Conservation (phyloP, 2,113 vertebrate species). For the Gallinago paraguaiae region DNA sequence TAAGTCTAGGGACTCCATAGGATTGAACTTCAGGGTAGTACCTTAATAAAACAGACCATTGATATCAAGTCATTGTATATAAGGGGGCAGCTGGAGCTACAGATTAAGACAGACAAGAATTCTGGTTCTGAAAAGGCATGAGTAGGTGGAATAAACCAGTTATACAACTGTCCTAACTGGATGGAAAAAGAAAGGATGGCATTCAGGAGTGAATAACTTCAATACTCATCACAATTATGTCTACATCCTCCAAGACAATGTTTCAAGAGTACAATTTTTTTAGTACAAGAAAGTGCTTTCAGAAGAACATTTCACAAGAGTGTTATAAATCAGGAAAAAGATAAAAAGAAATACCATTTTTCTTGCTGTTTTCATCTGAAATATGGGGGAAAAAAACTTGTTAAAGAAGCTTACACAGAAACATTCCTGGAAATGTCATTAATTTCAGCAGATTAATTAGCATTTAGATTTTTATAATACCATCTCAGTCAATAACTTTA, state of each 20-base stretch:
- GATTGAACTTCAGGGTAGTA: not conserved
- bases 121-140: not conserved
- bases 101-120: not conserved
- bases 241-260: fast-evolving
- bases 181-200: not conserved
- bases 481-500: not conserved
- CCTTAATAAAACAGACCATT: not conserved
- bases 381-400: not conserved
- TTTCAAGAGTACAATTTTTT: not conserved
- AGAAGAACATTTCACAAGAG: not conserved
- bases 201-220: not conserved
- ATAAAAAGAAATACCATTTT: not conserved
- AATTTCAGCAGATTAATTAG: not conserved
- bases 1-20: not conserved
- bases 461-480: not conserved
- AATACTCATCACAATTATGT: fast-evolving
- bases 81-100: not conserved
- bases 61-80: not conserved
- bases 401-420: not conserved
- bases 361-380: not conserved
- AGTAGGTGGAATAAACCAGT: not conserved
- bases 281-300: not conserved
- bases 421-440: not conserved
- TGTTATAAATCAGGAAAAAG: not conserved
- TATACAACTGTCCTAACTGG: not conserved